These are phyloP conservation scores for Campylomormyrus numenius DNA, from an alignment of 2,113 vertebrate genomes.

Conservation along the genomic window DNA sequence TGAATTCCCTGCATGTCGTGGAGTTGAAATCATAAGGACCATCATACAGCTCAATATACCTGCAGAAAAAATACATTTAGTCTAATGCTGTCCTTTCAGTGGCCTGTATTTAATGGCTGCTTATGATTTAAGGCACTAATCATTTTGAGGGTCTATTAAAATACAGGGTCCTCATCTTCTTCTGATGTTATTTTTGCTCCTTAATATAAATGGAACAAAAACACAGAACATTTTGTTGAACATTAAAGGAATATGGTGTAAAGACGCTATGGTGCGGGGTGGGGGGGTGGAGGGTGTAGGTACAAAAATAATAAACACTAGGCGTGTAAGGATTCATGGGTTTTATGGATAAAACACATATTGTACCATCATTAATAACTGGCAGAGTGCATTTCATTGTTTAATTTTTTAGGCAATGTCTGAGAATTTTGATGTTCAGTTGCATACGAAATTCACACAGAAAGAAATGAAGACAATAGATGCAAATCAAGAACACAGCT, in stretches of 20 bases:
- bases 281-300: background rate
- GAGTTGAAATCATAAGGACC: constrained; percentile 87
- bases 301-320: constrained; percentile 2
- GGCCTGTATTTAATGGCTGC: constrained; percentile 18
- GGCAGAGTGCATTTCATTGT: background rate
- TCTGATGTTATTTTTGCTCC: background rate
- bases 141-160: background rate
- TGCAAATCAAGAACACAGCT: background rate
- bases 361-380: background rate
- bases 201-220: constrained; percentile 5
- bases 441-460: background rate
- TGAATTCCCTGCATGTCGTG: constrained; percentile 83
- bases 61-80: constrained; percentile 55
- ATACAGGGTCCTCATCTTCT: background rate
- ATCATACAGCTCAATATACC: constrained; percentile 89
- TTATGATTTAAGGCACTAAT: background rate
- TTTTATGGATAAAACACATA: background rate
- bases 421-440: background rate
- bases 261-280: background rate
- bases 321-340: background rate
- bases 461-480: constrained; percentile 12
- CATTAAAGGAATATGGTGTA: background rate
- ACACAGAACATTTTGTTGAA: background rate
- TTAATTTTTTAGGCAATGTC: background rate
- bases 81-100: constrained; percentile 40